Evolutionary conservation across 2,113 vertebrate genomes (phyloP).

Genomic region (Cettia cetti): DNA sequence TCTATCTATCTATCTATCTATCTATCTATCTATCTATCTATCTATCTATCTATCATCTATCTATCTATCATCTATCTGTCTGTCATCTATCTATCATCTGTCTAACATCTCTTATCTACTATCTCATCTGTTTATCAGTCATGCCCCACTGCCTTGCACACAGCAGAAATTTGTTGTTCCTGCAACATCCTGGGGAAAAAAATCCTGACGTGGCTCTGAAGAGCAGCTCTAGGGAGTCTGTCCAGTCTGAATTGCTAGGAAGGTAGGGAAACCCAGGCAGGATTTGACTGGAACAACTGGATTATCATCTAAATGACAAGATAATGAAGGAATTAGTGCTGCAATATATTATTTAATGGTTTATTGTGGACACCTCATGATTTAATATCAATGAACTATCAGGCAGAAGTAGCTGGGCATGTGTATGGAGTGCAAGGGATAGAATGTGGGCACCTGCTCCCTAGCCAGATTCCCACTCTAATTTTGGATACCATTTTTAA

Average conservation of each 20-base stretch:
- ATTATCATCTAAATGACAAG: neutral
- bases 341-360: neutral
- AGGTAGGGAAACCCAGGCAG: neutral
- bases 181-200: neutral
- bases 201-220: neutral
- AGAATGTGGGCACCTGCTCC: neutral
- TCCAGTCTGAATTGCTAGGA: neutral
- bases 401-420: neutral
- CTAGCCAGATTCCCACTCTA: neutral
- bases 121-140: neutral
- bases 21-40: neutral
- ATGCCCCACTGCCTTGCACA: neutral
- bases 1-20: neutral
- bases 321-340: neutral
- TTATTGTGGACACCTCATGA: neutral
- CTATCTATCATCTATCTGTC: too few species aligned
- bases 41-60: too few species aligned
- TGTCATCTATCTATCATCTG: neutral
- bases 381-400: accelerated
- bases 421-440: too few species aligned
- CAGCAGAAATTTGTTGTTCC: neutral
- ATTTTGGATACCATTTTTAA: neutral
- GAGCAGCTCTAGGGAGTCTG: neutral
- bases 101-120: neutral
- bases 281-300: neutral